Evolutionary conservation across 2,888 invertebrate species (phyloP).

Genomic region (Drosophila borborema): DNA sequence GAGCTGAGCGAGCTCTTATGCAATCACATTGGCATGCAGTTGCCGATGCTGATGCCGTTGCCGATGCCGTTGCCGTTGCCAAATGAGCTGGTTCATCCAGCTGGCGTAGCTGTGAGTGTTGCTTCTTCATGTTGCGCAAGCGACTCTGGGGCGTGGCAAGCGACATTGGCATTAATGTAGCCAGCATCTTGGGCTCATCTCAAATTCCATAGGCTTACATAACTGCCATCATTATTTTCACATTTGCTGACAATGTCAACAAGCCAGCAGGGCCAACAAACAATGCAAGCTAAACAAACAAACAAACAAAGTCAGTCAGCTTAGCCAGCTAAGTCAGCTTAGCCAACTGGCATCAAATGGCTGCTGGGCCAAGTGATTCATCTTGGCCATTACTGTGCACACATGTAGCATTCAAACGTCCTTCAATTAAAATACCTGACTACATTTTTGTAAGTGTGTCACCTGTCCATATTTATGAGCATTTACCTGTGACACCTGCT

Average conservation of each 20-base stretch:
- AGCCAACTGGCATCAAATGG: background rate
- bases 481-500: constrained; percentile 2
- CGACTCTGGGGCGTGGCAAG: constrained; percentile 18
- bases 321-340: background rate
- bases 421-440: constrained; percentile 63
- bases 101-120: background rate
- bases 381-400: background rate
- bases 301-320: background rate
- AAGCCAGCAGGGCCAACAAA: constrained; percentile 17
- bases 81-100: constrained; percentile 28
- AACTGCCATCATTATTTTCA: constrained; percentile 1
- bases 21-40: constrained; percentile 63
- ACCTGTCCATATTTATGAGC: constrained; percentile 19
- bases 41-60: constrained; percentile 34
- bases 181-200: constrained; percentile 1
- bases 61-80: constrained; percentile 20
- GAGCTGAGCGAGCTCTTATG: constrained; percentile 41
- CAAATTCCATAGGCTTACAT: background rate
- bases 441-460: constrained; percentile 42
- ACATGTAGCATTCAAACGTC: constrained; percentile 38
- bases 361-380: background rate
- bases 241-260: constrained; percentile 12
- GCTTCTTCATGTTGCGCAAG: constrained; percentile 29
- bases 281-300: constrained; percentile 11
- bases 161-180: constrained; percentile 54